phyloP scores from a whole-genome alignment of 2,113 vertebrate genomes.

The Ageneiosus marmoratus region DNA sequence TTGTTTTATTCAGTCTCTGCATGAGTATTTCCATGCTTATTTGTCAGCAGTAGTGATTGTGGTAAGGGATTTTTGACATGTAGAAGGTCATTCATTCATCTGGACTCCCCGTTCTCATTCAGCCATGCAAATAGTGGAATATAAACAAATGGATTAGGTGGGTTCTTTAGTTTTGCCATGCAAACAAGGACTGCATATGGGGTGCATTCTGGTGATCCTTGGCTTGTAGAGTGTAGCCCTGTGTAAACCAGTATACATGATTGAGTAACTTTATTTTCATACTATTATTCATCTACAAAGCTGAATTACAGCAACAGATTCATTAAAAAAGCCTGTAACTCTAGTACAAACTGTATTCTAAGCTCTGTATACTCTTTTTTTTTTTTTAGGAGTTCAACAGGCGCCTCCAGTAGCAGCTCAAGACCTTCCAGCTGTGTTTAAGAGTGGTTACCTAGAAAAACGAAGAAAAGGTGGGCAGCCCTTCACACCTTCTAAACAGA shows the following conservation, averaged over 20 bases:
- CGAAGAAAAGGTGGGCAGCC: conserved; percentile 85
- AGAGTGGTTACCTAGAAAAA: conserved; percentile 93
- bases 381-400: conserved; percentile 78
- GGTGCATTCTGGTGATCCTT: conserved; percentile 36
- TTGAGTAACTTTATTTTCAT: conserved; percentile 3
- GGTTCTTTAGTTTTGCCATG: conserved; percentile 45
- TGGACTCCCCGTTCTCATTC: conserved; percentile 30
- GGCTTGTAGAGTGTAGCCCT: conserved; percentile 12
- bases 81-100: conserved; percentile 38
- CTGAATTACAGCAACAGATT: background rate
- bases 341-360: conserved; percentile 17
- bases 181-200: conserved; percentile 43
- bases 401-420: conserved; percentile 86
- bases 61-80: background rate
- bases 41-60: conserved; percentile 34
- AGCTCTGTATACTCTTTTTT: conserved; percentile 37
- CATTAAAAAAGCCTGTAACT: background rate
- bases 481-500: background rate
- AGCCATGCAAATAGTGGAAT: conserved; percentile 47
- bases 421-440: conserved; percentile 85
- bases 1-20: conserved; percentile 10
- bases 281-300: background rate
- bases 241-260: conserved; percentile 18
- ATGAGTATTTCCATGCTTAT: conserved; percentile 27
- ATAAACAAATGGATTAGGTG: conserved; percentile 34